Conservation (phyloP, 2,113 vertebrate genomes). For the Eleginops maclovinus region DNA sequence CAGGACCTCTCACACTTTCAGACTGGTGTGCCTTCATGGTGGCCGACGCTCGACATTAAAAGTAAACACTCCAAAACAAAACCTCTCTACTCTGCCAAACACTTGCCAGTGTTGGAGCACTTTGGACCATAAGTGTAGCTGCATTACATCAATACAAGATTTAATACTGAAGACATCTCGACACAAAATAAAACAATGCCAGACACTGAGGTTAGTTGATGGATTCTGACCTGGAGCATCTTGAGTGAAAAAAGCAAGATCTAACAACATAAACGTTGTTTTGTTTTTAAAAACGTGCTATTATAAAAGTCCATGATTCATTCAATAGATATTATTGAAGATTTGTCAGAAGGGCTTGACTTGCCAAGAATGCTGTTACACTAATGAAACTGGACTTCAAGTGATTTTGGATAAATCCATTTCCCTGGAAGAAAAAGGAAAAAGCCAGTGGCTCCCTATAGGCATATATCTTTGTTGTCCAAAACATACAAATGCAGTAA, state of each 20-base stretch:
- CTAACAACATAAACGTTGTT: conserved; percentile 28
- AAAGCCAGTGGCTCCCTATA: not conserved
- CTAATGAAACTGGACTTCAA: conserved; percentile 65
- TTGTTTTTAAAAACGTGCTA: conserved; percentile 32
- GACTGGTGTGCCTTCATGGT: conserved; percentile 12
- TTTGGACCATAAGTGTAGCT: conserved; percentile 35
- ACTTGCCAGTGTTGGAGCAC: conserved; percentile 15
- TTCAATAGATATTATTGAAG: conserved; percentile 51
- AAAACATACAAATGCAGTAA: not conserved
- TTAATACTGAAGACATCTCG: conserved; percentile 37
- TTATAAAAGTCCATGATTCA: conserved; percentile 25
- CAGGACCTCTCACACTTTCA: conserved; percentile 17
- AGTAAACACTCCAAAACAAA: conserved; percentile 41
- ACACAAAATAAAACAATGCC: conserved; percentile 27
- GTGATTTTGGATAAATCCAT: conserved; percentile 52
- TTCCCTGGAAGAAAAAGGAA: conserved; percentile 16
- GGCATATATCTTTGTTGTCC: not conserved
- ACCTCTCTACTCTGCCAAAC: conserved; percentile 20
- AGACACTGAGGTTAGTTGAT: conserved; percentile 19
- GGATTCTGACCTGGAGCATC: conserved; percentile 18
- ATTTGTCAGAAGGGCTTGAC: conserved; percentile 40
- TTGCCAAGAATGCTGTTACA: conserved; percentile 73
- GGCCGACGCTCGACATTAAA: conserved; percentile 9
- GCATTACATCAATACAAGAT: conserved; percentile 25
- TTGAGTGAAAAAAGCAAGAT: conserved; percentile 30